Evolutionary conservation across 1,140 invertebrate genomes (phyloP), one percentile per base, ranked within the genome.

Genomic region (Neodiprion lecontei): DNA sequence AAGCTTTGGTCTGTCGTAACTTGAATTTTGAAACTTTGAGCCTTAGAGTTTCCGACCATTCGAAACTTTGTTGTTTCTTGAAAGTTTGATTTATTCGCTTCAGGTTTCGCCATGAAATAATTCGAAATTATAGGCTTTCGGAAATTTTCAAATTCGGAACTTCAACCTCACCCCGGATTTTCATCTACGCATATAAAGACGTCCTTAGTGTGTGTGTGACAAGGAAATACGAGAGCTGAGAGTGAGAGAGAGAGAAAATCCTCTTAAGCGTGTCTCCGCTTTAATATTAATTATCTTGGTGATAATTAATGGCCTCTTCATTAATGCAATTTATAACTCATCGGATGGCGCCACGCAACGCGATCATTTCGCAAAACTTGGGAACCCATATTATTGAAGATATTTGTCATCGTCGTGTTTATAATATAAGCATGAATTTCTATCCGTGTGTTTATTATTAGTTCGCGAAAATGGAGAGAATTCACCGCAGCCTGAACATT

Each of bases 291-390:
- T 71, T 71, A 71, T 71, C 40, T 14, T 71, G 21, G 48, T n/a
- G 70, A 50, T 71, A 14, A 71, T 71, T 71, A 71, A 71, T 71
- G 70, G 70, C 48, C 70, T 71, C 70, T 71, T 71, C 70, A 71
- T 71, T 71, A 71, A 71, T 71, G 47, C 70, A 50, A 71, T 71
- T 53, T 71, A 71, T 71, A 71, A 71, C 70, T 48, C 12, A n/a
- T 4, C 70, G 14, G 70, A 71, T 49, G 70, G 48, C 48, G 28
- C 68, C 68, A 12, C 12, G 68, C 28, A n/a, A 69, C 23, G 28
- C 68, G 23, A 69, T 14, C 28, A 2, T 14, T 12, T 40, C 14
- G 68, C 23, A 69, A 69, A 69, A 21, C 28, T 14, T 14, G 12
- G 61, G 12, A 1, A 4, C 61, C 61, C 61, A 14, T 65, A 14